Evolutionary conservation across 2,113 vertebrate species (phyloP).

Genomic region (Ictidomys tridecemlineatus): DNA sequence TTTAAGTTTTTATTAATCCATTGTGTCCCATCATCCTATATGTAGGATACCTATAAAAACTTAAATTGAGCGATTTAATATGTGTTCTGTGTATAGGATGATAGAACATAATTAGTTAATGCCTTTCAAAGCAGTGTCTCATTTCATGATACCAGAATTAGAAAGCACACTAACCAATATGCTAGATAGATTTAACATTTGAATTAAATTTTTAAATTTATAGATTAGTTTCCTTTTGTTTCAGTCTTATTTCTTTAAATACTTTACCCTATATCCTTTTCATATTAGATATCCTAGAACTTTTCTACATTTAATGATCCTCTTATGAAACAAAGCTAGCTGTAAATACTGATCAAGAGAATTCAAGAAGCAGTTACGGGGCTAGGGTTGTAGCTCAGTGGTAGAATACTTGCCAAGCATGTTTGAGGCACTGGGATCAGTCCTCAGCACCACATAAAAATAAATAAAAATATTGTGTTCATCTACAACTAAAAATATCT

Average conservation of each 20-base stretch:
- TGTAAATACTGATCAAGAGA: not conserved
- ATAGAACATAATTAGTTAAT: not conserved
- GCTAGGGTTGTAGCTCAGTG: no score
- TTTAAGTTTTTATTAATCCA: not conserved
- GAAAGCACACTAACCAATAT: not conserved
- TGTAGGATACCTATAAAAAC: not conserved
- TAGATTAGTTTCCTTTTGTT: not conserved
- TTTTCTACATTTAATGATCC: not conserved
- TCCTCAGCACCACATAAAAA: no score
- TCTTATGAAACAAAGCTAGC: not conserved
- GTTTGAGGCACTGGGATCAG: no score
- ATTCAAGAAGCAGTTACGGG: not conserved
- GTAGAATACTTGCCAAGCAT: no score
- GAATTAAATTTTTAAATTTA: not conserved
- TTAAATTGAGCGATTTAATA: not conserved
- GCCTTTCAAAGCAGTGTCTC: not conserved
- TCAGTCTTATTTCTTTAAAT: not conserved
- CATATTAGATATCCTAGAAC: not conserved
- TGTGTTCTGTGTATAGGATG: not conserved
- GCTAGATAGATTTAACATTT: not conserved
- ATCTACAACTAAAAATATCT: no score
- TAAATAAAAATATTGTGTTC: no score
- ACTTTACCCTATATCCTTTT: not conserved
- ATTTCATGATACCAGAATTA: not conserved
- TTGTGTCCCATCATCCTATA: not conserved